Percentiles rank a stretch among this genome's conserved stretches.
Evolutionary conservation across 2,888 invertebrate species (phyloP).

Genomic region (Fragum fragum): DNA sequence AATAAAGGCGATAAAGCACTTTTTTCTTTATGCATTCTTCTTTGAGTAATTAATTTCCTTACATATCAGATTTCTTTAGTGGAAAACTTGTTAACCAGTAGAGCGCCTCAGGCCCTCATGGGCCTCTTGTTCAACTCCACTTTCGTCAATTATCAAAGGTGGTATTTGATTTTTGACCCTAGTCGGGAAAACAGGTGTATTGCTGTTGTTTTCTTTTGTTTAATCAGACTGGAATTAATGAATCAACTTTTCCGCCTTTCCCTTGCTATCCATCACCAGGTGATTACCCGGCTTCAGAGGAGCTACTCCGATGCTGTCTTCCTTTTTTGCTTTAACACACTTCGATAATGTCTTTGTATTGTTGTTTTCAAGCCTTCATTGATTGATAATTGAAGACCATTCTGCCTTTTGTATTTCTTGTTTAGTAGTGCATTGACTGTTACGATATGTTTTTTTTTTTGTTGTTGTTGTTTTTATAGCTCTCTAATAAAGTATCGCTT

Average conservation of each 20-base stretch:
- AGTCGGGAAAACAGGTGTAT: conserved; percentile 11
- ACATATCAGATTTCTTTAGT: no score
- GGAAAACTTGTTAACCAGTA: no score
- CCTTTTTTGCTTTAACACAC: conserved; percentile 40
- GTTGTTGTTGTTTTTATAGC: conserved; percentile 45
- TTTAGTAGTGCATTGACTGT: conserved; percentile 42
- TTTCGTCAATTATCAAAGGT: conserved; percentile 19
- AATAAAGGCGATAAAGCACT: no score
- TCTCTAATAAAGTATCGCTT: conserved; percentile 49
- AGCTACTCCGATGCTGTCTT: conserved; percentile 41
- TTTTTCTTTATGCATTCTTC: no score
- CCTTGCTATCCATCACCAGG: conserved; percentile 49
- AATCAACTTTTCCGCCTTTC: conserved; percentile 47
- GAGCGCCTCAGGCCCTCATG: no score
- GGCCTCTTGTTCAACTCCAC: conserved; percentile 56
- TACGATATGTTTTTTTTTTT: conserved; percentile 43
- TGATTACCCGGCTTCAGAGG: conserved; percentile 39
- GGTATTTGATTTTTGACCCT: conserved; percentile 24
- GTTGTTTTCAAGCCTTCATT: conserved; percentile 51
- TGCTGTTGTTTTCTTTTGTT: conserved; percentile 33
- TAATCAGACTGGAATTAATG: conserved; percentile 51
- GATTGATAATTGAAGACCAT: conserved; percentile 42
- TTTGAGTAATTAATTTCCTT: no score
- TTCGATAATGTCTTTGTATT: conserved; percentile 59
- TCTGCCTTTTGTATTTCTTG: conserved; percentile 34